Evolutionary conservation across 2,797 vertebrate species (phyloP).

Genomic region (Allenopithecus nigroviridis): DNA sequence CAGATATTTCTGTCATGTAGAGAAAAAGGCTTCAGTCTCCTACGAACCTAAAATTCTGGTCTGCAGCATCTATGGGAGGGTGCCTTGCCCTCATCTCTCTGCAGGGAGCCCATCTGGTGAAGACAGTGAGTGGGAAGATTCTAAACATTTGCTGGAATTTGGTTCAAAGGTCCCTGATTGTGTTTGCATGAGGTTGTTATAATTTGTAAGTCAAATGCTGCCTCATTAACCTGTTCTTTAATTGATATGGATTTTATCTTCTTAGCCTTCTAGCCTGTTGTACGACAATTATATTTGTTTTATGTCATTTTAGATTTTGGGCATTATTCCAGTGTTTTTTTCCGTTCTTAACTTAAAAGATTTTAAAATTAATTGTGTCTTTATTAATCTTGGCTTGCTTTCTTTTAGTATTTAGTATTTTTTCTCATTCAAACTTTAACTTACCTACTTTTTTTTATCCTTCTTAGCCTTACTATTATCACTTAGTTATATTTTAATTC

Average conservation of each 20-base stretch:
- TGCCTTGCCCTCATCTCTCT: not conserved
- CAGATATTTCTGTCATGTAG: not conserved
- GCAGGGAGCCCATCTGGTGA: not conserved
- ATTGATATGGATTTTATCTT: constrained; percentile 41
- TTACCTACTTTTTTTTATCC: not conserved
- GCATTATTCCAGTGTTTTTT: not conserved
- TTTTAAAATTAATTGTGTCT: not conserved
- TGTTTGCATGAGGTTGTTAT: not conserved
- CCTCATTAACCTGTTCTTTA: constrained; percentile 51
- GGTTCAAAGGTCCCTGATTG: not conserved
- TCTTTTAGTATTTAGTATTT: not conserved
- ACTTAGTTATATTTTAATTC: not conserved
- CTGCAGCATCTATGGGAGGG: not conserved
- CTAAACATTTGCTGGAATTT: not conserved
- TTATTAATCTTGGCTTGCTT: not conserved
- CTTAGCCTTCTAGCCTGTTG: not conserved
- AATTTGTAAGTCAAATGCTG: constrained; percentile 30
- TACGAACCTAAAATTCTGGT: not conserved
- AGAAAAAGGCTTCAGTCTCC: not conserved
- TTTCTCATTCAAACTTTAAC: constrained; percentile 7
- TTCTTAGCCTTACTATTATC: not conserved
- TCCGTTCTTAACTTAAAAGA: not conserved
- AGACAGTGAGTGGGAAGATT: not conserved
- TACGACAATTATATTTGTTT: not conserved
- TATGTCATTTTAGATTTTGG: not conserved